A percentile compares a stretch with the other conserved stretches of the same genome.
Evolutionary conservation across 2,113 vertebrate species (phyloP).

Genomic region (Corapipo altera): DNA sequence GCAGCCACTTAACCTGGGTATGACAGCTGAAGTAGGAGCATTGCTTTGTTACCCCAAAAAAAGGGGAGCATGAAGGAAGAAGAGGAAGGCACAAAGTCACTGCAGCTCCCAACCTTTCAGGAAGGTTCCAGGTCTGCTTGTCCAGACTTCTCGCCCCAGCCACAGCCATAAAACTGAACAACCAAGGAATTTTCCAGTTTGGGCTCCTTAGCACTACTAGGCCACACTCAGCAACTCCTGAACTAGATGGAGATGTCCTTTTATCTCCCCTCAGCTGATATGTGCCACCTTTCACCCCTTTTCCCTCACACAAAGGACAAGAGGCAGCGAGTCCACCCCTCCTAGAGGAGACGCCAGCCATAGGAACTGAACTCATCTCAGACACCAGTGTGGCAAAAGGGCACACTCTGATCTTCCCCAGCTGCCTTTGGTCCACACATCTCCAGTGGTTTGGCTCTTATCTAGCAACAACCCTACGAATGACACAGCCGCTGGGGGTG

Average conservation of each 20-base stretch:
- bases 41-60: constrained; percentile 18
- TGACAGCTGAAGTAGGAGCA: constrained; percentile 33
- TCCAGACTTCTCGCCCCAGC: not conserved
- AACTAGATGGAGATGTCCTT: not conserved
- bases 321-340: not conserved
- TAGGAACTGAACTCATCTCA: not conserved
- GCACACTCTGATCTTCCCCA: not conserved
- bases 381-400: not conserved
- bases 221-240: not conserved
- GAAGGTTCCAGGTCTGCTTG: not conserved
- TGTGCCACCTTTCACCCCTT: not conserved
- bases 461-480: not conserved
- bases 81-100: not conserved
- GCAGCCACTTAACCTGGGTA: constrained; percentile 66
- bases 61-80: not conserved
- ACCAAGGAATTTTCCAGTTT: not conserved
- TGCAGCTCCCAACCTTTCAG: not conserved
- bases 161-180: not conserved
- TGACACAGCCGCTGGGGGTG: not conserved
- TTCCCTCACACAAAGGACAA: not conserved
- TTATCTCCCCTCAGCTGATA: not conserved
- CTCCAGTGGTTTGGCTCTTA: not conserved
- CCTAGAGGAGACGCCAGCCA: not conserved
- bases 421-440: not conserved
- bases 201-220: not conserved